Conservation (phyloP, 1,140 invertebrate species). For the Hycleus phaleratus region DNA sequence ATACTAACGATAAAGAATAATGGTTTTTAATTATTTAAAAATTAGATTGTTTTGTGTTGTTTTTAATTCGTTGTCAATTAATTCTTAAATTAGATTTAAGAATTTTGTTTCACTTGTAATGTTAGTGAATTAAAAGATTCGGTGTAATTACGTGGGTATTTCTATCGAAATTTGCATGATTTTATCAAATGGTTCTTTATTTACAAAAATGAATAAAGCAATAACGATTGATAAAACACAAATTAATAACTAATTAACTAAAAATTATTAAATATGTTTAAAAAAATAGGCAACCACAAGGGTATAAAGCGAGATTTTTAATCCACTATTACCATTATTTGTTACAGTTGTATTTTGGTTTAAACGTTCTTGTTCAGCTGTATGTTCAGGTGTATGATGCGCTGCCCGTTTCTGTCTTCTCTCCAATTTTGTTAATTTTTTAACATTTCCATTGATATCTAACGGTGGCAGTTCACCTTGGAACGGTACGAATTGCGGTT, state of each 20-base stretch:
- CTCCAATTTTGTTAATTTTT: not conserved
- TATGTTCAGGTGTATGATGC: conserved; percentile 21
- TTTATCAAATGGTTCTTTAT: not conserved
- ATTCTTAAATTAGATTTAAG: not conserved
- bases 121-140: no score
- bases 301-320: not conserved
- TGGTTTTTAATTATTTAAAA: not conserved
- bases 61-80: not conserved
- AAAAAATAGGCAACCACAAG: not conserved
- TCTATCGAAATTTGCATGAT: no score
- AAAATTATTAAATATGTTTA: not conserved
- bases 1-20: conserved; percentile 11
- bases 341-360: not conserved
- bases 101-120: no score
- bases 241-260: not conserved
- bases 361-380: conserved; percentile 8
- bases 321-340: not conserved
- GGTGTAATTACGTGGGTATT: no score
- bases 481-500: conserved; percentile 63
- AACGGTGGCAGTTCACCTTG: conserved; percentile 59
- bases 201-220: not conserved
- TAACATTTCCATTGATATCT: conserved; percentile 32
- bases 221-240: not conserved
- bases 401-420: conserved; percentile 1
- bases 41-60: conserved; percentile 1